Conservation (phyloP, 2,888 invertebrate genomes). For the Conchocele bisecta region DNA sequence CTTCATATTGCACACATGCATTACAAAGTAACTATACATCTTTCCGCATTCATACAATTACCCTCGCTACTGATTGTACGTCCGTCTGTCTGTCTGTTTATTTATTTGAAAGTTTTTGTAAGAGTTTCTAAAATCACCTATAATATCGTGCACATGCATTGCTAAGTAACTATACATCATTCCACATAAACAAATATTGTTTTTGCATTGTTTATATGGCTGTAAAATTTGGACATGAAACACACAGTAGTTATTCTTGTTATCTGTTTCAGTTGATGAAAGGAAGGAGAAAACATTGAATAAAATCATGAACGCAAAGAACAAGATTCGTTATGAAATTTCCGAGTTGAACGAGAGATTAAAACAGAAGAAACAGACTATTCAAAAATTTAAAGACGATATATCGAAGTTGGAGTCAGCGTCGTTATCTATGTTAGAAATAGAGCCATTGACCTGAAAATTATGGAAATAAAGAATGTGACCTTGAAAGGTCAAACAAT, state of each 20-base stretch:
- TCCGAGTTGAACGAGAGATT: constrained; percentile 81
- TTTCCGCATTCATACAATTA: too few relatives aligned
- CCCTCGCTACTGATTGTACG: too few relatives aligned
- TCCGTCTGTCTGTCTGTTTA: too few relatives aligned
- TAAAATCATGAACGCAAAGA: constrained; percentile 90
- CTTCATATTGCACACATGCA: too few relatives aligned
- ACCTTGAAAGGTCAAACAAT: too few relatives aligned
- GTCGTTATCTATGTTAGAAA: constrained; percentile 32
- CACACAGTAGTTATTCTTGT: neutral
- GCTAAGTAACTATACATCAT: too few relatives aligned
- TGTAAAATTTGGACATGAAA: neutral
- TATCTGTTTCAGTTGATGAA: constrained; percentile 90
- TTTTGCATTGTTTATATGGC: neutral
- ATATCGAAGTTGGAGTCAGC: constrained; percentile 88
- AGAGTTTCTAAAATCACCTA: too few relatives aligned
- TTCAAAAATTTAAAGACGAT: constrained; percentile 87
- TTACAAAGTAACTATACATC: too few relatives aligned
- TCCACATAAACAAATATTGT: too few relatives aligned
- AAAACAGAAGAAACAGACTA: constrained; percentile 84
- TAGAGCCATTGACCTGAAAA: constrained; percentile 60
- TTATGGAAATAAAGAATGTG: too few relatives aligned
- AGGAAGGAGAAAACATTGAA: constrained; percentile 88
- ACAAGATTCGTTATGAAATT: constrained; percentile 84
- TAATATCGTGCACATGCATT: too few relatives aligned
- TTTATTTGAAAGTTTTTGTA: too few relatives aligned